Evolutionary conservation across 2,113 vertebrate species (phyloP), one percentile per base, ranked within the genome.

Genomic region (Dipodomys ordii): DNA sequence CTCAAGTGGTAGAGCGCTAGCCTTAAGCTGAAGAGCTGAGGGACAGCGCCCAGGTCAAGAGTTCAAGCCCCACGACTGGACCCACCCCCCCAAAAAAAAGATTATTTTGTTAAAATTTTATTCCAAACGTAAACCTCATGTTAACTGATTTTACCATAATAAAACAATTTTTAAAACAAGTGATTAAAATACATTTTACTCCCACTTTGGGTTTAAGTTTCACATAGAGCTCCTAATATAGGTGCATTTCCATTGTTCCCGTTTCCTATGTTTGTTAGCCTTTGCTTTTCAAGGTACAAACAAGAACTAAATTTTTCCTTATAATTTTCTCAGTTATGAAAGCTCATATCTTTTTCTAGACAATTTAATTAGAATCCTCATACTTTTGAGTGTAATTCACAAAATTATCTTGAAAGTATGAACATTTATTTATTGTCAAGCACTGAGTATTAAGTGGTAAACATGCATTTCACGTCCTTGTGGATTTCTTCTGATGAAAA

Each of bases 321-420:
- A 35, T 39, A 53, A 30, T 89, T 60, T 68, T 9, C 7, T 57
- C 71, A 62, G 46, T 78, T 72, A 39, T 5, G 39, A 25, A 86
- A 22, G 86, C 87, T 35, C 25, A 81, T 80, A 94, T 68, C 81
- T 57, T 79, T 49, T 25, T 23, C 49, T 79, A n/a, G 23, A 19
- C 60, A 46, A 65, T 90, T 83, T 80, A 80, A 64, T 13, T 76
- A 69, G 5, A 96, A 83, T 87, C 13, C 27, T 83, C 35, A 65
- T 5, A 16, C 22, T 49, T 49, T 68, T 62, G 35, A 69, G 28
- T 62, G 6, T 46, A 68, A 64, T 49, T 87, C 78, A 7, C 19
- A 74, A 87, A 23, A 25, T 68, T 15, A 53, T 53, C 27, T 90
- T 20, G n/a, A 28, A 72, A 94, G 30, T 57, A 30, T 27, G 69